These are phyloP conservation scores for Caerostris extrusa DNA, from an alignment of 1,140 invertebrate species.

Conservation along the genomic window DNA sequence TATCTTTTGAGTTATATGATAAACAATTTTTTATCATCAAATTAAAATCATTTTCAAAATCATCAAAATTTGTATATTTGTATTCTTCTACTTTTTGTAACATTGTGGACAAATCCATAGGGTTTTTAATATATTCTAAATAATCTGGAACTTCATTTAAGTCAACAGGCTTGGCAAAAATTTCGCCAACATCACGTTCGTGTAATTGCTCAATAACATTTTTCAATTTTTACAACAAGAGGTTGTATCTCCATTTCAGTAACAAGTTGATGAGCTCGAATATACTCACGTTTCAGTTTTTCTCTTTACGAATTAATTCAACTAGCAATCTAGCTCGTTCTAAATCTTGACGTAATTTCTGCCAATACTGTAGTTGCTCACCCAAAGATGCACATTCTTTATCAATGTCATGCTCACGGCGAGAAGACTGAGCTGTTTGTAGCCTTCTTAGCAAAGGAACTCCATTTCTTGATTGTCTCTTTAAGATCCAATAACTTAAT, in stretches of 20 bases:
- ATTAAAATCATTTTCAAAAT: conserved; percentile 94
- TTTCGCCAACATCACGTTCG: conserved; percentile 90
- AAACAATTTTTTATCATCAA: conserved; percentile 97
- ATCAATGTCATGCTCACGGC: conserved; percentile 78
- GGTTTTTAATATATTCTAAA: conserved; percentile 93
- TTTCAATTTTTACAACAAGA: conserved; percentile 88
- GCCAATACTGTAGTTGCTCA: conserved; percentile 96
- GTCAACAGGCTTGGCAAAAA: conserved; percentile 96
- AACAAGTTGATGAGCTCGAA: conserved; percentile 89
- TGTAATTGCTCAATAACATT: conserved; percentile 88
- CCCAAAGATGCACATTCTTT: conserved; percentile 83
- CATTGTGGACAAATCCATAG: conserved; percentile 99
- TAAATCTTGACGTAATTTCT: conserved; percentile 95
- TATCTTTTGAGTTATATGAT: conserved; percentile 96
- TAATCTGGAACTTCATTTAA: conserved; percentile 95
- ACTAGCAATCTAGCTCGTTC: conserved; percentile 95
- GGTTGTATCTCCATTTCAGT: conserved; percentile 89
- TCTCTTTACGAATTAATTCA: conserved; percentile 97
- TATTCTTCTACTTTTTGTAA: conserved; percentile 88
- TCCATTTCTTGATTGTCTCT: conserved; percentile 96
- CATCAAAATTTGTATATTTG: conserved; percentile 89
- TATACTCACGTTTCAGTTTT: conserved; percentile 89
- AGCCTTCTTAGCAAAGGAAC: conserved; percentile 94
- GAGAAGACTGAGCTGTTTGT: conserved; percentile 85
- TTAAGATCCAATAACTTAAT: conserved; percentile 95